Evolutionary conservation across 1,140 invertebrate genomes (phyloP), one percentile per base, ranked within the genome.

Genomic region (Hylyphantes graminicola): DNA sequence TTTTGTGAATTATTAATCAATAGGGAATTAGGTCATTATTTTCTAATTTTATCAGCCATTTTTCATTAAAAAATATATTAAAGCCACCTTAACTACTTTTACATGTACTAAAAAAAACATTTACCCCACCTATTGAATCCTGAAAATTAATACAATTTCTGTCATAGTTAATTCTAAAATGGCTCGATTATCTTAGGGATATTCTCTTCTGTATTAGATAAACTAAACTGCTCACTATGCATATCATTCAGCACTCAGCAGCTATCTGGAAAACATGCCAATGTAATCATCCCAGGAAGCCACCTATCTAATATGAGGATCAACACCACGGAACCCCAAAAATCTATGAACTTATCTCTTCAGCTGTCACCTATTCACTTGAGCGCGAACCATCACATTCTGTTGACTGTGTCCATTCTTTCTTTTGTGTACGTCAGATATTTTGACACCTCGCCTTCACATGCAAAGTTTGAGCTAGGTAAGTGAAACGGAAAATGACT

Each of bases 391-490:
- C 51, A 53, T 51, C 68, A 70, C 50, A 48, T 48, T 11, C 17
- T 6, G 51, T 19, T 51, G 54, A 48, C 68, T 53, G 68, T 70
- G 54, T 70, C 68, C 54, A 15, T n/a, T 70, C 54, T 70, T n/a
- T 70, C 21, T 51, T 53, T 17, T 51, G 50, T 19, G 5, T 51
- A 70, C 50, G 68, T 70, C 68, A 70, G 54, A 10, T 70, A 70
- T 51, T 70, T 70, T 70, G 68, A 70, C 68, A 70, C 68, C 50
- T 70, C 50, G 50, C 68, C 68, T 70, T 70, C 68, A 53, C 68
- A 70, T 54, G 51, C 17, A 53, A 70, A 53, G 50, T 70, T 70
- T 70, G 51, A 70, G 51, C 54, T 70, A 51, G 68, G 6, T 70
- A 70, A 51, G 50, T 70, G 68, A 70, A 70, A 70, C 68, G 68